Evolutionary conservation across 2,888 invertebrate genomes (phyloP).

Genomic region (Andrena chrysosceles): DNA sequence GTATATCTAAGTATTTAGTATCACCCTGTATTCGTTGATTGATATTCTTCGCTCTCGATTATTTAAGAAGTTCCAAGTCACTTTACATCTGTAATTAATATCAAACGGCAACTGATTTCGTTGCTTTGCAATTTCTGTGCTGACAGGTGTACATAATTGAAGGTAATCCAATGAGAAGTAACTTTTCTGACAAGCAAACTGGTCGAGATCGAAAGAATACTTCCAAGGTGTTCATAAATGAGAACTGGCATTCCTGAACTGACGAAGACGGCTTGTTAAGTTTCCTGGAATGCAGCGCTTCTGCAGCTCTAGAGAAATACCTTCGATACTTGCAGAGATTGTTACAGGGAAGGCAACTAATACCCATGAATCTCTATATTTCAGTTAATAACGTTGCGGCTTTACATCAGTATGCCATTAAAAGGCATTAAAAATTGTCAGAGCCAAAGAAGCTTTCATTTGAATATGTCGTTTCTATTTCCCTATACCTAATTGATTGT

Average conservation of each 20-base stretch:
- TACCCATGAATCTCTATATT: conserved; percentile 44
- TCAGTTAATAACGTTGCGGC: conserved; percentile 44
- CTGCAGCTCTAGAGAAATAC: conserved; percentile 55
- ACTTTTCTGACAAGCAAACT: conserved; percentile 3
- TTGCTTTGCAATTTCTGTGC: background rate
- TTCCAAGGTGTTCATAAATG: conserved; percentile 60
- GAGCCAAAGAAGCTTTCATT: conserved; percentile 6
- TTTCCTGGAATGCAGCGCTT: conserved; percentile 54
- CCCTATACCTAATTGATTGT: too few species aligned
- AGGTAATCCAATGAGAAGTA: background rate
- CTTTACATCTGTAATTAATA: too few species aligned
- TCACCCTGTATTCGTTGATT: too few species aligned
- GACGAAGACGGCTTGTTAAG: conserved; percentile 64
- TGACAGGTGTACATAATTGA: background rate
- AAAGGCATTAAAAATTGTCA: conserved; percentile 14
- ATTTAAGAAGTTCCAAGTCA: too few species aligned
- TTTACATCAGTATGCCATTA: conserved; percentile 28
- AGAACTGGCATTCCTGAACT: conserved; percentile 59
- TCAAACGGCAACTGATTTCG: background rate
- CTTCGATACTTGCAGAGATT: conserved; percentile 68
- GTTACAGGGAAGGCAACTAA: conserved; percentile 57
- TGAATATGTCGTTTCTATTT: too few species aligned
- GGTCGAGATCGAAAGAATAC: conserved; percentile 35
- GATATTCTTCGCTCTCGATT: too few species aligned
- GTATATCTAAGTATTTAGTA: too few species aligned